These are phyloP conservation scores for Phasia obesa DNA, from an alignment of 2,888 invertebrate species.

Conservation along the genomic window DNA sequence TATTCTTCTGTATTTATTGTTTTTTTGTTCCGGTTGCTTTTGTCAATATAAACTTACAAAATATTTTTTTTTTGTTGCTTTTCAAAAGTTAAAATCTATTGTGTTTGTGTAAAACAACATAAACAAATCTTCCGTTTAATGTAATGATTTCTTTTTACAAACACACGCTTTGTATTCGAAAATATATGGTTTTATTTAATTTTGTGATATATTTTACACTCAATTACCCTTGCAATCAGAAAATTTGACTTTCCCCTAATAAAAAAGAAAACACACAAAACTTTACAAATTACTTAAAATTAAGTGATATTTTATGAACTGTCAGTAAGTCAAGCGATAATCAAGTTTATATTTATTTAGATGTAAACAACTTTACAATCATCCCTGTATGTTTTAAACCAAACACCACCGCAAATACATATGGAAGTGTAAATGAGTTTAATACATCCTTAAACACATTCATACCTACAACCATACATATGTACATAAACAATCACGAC, in stretches of 20 bases:
- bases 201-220: conserved; percentile 55
- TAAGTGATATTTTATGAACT: conserved; percentile 73
- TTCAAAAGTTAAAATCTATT: too few relatives aligned
- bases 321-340: conserved; percentile 61
- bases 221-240: conserved; percentile 57
- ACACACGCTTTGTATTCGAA: not conserved
- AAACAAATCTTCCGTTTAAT: too few relatives aligned
- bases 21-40: too few relatives aligned
- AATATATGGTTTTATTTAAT: conserved; percentile 37
- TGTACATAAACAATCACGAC: not conserved
- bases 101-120: too few relatives aligned
- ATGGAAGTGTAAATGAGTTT: too few relatives aligned
- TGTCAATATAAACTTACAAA: too few relatives aligned
- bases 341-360: conserved; percentile 70
- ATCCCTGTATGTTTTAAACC: conserved; percentile 64
- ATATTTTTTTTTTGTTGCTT: too few relatives aligned
- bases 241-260: conserved; percentile 20
- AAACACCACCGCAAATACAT: not conserved
- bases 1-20: too few relatives aligned
- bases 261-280: conserved; percentile 50
- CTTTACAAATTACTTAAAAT: conserved; percentile 61
- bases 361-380: conserved; percentile 30
- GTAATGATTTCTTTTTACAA: too few relatives aligned
- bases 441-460: too few relatives aligned
- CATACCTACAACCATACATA: not conserved